phyloP scores from a whole-genome alignment of 1,140 invertebrate species.

The Drosophila kikkawai region DNA sequence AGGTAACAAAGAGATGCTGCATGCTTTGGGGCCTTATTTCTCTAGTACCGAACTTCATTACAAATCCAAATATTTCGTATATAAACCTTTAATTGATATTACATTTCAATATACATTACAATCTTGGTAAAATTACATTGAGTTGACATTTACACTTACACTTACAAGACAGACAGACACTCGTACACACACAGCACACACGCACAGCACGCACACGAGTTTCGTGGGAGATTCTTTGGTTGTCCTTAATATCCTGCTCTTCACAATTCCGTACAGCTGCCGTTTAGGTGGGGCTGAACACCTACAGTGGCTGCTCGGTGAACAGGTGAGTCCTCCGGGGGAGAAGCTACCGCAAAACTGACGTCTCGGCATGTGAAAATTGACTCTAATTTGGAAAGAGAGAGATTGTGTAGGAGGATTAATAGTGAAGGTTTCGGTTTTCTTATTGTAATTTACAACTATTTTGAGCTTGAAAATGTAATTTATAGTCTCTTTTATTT shows the following conservation, averaged over 20 bases:
- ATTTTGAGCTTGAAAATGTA: too few relatives aligned
- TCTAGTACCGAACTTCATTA: conserved; percentile 7
- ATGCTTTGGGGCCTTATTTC: conserved; percentile 43
- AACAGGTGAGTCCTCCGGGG: conserved; percentile 31
- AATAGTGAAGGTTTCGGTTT: background rate
- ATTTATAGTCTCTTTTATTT: background rate
- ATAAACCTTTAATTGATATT: conserved; percentile 31
- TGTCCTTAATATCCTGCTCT: conserved; percentile 1
- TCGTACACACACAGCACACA: conserved; percentile 35
- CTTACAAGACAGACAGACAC: conserved; percentile 22
- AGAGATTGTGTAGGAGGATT: background rate
- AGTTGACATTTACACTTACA: conserved; percentile 55
- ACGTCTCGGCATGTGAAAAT: conserved; percentile 84
- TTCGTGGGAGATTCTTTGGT: conserved; percentile 62
- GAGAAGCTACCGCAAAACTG: conserved; percentile 81
- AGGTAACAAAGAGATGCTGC: conserved; percentile 3
- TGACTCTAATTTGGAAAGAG: conserved; percentile 61
- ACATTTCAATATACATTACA: conserved; percentile 58
- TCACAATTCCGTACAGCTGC: conserved; percentile 61
- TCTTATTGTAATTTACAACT: too few relatives aligned
- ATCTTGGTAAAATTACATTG: conserved; percentile 39
- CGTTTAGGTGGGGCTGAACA: conserved; percentile 33
- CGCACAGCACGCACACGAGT: conserved; percentile 5
- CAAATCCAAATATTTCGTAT: conserved; percentile 9
- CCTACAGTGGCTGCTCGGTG: conserved; percentile 24